Conservation (phyloP, 1,140 invertebrate species). For the Sitophilus oryzae region DNA sequence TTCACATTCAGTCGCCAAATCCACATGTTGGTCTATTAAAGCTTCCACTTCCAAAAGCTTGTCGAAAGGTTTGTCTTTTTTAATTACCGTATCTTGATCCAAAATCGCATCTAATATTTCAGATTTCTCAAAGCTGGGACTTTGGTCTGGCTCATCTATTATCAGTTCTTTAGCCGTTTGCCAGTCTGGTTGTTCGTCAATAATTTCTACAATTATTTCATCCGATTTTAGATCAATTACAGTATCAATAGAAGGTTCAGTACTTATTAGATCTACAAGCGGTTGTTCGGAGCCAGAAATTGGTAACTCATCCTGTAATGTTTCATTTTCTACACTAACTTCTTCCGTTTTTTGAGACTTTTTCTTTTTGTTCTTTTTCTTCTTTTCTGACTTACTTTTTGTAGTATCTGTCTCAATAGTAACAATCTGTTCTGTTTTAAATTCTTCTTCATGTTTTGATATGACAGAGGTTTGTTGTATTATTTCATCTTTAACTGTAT, state of each 20-base stretch:
- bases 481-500: too few relatives aligned
- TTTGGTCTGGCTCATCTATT: neutral
- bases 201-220: constrained; percentile 1
- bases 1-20: neutral
- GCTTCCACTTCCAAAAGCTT: constrained; percentile 4
- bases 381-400: neutral
- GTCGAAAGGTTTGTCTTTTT: neutral
- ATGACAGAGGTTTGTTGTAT: too few relatives aligned
- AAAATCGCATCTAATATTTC: constrained; percentile 4
- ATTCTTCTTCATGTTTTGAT: too few relatives aligned
- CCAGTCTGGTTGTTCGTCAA: neutral
- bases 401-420: neutral
- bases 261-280: too few relatives aligned
- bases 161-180: neutral
- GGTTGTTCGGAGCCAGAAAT: too few relatives aligned
- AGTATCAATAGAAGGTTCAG: too few relatives aligned
- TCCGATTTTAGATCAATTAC: too few relatives aligned
- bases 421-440: too few relatives aligned
- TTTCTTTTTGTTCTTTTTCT: constrained; percentile 5
- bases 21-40: neutral
- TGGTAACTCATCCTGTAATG: too few relatives aligned
- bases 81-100: constrained; percentile 2
- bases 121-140: neutral
- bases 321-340: neutral
- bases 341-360: neutral